A percentile compares a stretch with the other conserved stretches of the same genome.
These are phyloP conservation scores for Porites lutea DNA, from an alignment of 64 coral and sea anemone species.

Conservation along the genomic window DNA sequence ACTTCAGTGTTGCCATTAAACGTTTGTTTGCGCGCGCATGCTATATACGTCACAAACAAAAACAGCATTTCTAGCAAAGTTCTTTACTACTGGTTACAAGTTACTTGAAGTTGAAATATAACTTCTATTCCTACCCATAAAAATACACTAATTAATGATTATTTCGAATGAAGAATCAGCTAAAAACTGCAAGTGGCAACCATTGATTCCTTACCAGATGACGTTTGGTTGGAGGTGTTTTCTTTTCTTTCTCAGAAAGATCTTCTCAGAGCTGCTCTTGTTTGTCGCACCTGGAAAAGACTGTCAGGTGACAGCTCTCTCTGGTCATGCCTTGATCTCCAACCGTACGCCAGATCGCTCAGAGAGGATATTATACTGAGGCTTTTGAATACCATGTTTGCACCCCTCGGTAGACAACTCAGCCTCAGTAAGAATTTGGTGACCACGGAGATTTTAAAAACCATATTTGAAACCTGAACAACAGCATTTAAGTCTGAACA, in stretches of 20 bases:
- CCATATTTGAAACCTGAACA: slow-evolving; percentile 52
- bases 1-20: too few relatives aligned
- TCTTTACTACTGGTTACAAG: too few relatives aligned
- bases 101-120: too few relatives aligned
- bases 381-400: slow-evolving; percentile 52
- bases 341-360: slow-evolving; percentile 14
- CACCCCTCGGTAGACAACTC: slow-evolving; percentile 57
- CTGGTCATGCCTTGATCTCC: slow-evolving; percentile 66
- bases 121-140: too few relatives aligned
- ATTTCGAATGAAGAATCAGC: neutral
- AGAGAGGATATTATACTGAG: slow-evolving; percentile 15
- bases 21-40: too few relatives aligned
- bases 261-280: slow-evolving; percentile 39
- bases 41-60: too few relatives aligned
- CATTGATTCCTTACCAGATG: slow-evolving; percentile 66
- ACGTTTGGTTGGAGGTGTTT: slow-evolving; percentile 61
- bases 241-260: slow-evolving; percentile 67
- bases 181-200: neutral
- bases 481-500: slow-evolving; percentile 57
- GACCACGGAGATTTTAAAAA: slow-evolving; percentile 65
- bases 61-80: too few relatives aligned
- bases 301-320: slow-evolving; percentile 68
- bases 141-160: neutral
- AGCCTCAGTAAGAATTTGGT: slow-evolving; percentile 52
- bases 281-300: slow-evolving; percentile 67